Evolutionary conservation across 2,797 vertebrate genomes (phyloP), one percentile per base, ranked within the genome.

Genomic region (Lepilemur septentrionalis): DNA sequence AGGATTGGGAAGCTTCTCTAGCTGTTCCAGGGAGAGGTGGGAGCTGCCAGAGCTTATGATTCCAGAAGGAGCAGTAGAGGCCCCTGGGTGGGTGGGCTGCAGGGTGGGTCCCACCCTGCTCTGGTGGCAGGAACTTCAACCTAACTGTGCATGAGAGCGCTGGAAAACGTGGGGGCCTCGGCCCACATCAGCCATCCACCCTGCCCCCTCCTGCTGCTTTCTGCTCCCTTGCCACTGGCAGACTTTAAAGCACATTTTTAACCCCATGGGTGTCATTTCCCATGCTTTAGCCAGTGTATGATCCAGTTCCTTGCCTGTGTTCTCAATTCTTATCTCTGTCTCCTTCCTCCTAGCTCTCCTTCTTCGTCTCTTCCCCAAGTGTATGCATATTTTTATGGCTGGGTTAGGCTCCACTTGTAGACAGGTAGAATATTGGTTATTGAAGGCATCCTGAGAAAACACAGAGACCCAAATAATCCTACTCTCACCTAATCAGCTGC

Each of bases 81-180:
- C 30, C 32, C 35, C 17, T 9, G 23, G 25, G 20, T 25, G 15
- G 28, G 46, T n/a, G 55, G 41, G 50, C 35, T 55, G 43, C 65
- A 48, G 52, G 50, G 41, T 70, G 23, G 32, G 5, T 3, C 25
- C 11, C 22, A 9, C 25, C 32, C 50, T 59, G 38, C 7, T 35
- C 52, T 67, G 43, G 13, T 32, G 35, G 12, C 2, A 5, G 35
- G 50, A 93, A 25, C 13, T 32, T 28, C 7, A 43, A 46, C 46
- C 55, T 55, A 6, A 43, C 48, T 67, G 55, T 13, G 57, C 35
- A 43, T 1, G 22, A n/a, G 63, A 43, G 25, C 25, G 0, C 72
- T 14, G 3, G 35, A 32, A 20, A 65, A 41, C 38, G 52, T 0
- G 0, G 52, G 30, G 15, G 12, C 10, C 41, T 38, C 9, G 0